These are phyloP conservation scores for Arothron firmamentum DNA, from an alignment of 2,113 vertebrate genomes.

Conservation along the genomic window DNA sequence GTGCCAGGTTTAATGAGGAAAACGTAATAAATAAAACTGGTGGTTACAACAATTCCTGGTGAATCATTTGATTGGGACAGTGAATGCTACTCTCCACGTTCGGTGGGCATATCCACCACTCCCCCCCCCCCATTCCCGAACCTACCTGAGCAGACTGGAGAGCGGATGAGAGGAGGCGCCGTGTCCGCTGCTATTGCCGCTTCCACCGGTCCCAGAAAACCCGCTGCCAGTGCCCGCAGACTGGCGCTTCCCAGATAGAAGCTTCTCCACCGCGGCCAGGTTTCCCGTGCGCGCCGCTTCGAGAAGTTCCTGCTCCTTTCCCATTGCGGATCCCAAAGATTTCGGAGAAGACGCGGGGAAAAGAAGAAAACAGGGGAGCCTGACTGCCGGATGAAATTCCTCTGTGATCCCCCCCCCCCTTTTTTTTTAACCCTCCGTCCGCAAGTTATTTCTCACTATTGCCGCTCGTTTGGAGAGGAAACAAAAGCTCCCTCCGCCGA, in stretches of 20 bases:
- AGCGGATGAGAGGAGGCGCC: conserved; percentile 81
- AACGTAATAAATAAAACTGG: neutral
- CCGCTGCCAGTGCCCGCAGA: conserved; percentile 78
- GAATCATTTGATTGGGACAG: neutral
- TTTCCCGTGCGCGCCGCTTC: conserved; percentile 95
- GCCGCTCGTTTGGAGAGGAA: conserved; percentile 11
- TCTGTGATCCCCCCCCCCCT: conserved; percentile 31
- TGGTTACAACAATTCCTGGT: neutral
- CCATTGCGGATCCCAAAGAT: conserved; percentile 76
- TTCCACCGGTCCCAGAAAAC: conserved; percentile 67
- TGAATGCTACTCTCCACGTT: neutral
- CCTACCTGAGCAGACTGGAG: conserved; percentile 90
- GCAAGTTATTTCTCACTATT: conserved; percentile 48
- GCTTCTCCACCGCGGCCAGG: conserved; percentile 90
- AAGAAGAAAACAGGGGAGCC: conserved; percentile 36
- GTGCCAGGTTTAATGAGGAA: conserved; percentile 4
- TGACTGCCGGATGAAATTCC: conserved; percentile 52
- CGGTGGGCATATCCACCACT: neutral
- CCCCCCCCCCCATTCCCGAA: neutral
- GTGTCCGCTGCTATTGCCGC: conserved; percentile 70
- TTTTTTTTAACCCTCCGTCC: conserved; percentile 8
- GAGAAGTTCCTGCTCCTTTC: conserved; percentile 96
- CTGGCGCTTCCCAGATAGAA: conserved; percentile 87
- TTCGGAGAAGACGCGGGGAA: conserved; percentile 46
- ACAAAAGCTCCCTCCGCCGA: conserved; percentile 41